phyloP scores from a whole-genome alignment of 1,140 invertebrate genomes.

The Stratiolaelaps scimitus region DNA sequence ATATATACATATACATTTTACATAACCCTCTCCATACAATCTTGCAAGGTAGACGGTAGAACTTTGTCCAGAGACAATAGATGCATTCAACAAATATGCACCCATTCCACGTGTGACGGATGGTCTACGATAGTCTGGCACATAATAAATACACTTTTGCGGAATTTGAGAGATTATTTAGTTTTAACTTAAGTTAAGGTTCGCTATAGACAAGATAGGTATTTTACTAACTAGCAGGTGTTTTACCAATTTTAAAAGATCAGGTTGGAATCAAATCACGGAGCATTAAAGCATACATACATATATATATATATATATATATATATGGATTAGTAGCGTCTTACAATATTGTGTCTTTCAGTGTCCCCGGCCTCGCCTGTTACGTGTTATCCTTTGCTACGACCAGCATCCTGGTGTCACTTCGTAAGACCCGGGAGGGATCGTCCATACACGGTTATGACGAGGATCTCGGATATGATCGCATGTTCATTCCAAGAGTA shows the following conservation, averaged over 20 bases:
- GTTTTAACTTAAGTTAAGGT: too few relatives aligned
- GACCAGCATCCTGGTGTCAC: constrained; percentile 6
- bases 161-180: too few relatives aligned
- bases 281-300: too few relatives aligned
- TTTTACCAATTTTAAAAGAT: too few relatives aligned
- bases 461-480: constrained; percentile 12
- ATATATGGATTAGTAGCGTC: too few relatives aligned
- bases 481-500: background rate
- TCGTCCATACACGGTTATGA: background rate
- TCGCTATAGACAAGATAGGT: too few relatives aligned
- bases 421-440: background rate
- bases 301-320: too few relatives aligned
- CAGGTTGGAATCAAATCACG: too few relatives aligned
- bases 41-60: background rate
- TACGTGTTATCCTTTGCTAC: background rate
- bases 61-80: background rate
- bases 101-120: background rate
- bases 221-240: too few relatives aligned
- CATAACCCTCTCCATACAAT: background rate
- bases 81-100: background rate
- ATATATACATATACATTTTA: background rate
- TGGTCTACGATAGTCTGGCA: background rate
- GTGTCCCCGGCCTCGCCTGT: constrained; percentile 8
- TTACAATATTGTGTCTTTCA: too few relatives aligned
- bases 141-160: background rate